These are phyloP conservation scores for Pelobates cultripes DNA, from an alignment of 2,797 vertebrate species.

Conservation along the genomic window DNA sequence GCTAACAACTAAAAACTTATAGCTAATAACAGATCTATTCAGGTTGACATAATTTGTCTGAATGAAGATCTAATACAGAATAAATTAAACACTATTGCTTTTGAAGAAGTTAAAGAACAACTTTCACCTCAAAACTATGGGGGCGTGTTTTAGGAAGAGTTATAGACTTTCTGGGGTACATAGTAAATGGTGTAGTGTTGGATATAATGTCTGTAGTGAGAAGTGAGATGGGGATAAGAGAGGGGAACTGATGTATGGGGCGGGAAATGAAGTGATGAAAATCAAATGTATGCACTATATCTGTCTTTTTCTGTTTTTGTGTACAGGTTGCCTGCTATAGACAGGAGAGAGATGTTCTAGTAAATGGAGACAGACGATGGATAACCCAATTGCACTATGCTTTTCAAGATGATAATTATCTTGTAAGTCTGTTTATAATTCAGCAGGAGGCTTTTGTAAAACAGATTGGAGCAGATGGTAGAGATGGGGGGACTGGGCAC, in stretches of 20 bases:
- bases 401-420: slow-evolving; percentile 86
- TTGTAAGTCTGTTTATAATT: slow-evolving; percentile 68
- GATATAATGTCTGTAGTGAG: neutral
- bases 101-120: too few relatives aligned
- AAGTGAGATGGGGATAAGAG: neutral
- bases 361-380: slow-evolving; percentile 82
- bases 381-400: slow-evolving; percentile 88
- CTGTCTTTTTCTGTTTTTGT: neutral
- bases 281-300: neutral
- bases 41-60: too few relatives aligned
- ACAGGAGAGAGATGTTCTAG: slow-evolving; percentile 84
- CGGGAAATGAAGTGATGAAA: neutral
- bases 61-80: too few relatives aligned
- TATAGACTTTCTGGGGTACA: too few relatives aligned
- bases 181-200: too few relatives aligned
- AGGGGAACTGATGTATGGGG: neutral
- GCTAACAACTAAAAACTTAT: too few relatives aligned
- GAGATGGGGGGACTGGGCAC: too few relatives aligned
- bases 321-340: slow-evolving; percentile 83
- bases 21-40: too few relatives aligned
- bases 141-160: too few relatives aligned
- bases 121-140: too few relatives aligned
- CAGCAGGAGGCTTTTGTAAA: neutral
- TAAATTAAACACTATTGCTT: too few relatives aligned
- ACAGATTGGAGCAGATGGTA: too few relatives aligned